Percentiles rank a stretch among this genome's conserved stretches.
These are phyloP conservation scores for Scarus forsteni DNA, from an alignment of 2,797 vertebrate genomes.

Conservation along the genomic window DNA sequence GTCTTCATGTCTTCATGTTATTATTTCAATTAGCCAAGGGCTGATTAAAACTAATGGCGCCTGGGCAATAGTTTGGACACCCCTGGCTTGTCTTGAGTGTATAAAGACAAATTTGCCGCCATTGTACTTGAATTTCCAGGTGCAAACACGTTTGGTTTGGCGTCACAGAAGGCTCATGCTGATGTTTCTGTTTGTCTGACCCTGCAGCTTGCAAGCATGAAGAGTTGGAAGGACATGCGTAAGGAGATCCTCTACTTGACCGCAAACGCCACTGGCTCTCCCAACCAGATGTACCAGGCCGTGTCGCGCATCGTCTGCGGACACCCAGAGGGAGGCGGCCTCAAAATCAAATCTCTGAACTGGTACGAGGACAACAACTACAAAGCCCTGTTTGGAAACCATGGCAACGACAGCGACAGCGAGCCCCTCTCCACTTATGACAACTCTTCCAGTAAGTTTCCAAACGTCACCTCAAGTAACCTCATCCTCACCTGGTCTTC, in stretches of 20 bases:
- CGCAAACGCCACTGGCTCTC: conserved; percentile 88
- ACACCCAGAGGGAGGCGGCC: conserved; percentile 94
- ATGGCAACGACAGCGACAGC: conserved; percentile 88
- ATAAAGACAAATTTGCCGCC: too few relatives aligned
- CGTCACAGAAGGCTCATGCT: too few relatives aligned
- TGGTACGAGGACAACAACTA: conserved; percentile 99
- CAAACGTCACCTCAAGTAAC: not conserved
- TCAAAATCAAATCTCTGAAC: conserved; percentile 99
- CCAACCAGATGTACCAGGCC: conserved; percentile 94
- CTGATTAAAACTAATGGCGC: too few relatives aligned
- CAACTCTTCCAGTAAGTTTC: conserved; percentile 93
- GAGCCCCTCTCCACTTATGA: conserved; percentile 87
- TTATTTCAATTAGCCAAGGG: too few relatives aligned
- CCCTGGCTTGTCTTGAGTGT: too few relatives aligned
- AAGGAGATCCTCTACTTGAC: conserved; percentile 94
- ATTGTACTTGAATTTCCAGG: too few relatives aligned
- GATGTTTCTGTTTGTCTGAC: too few relatives aligned
- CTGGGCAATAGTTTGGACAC: too few relatives aligned
- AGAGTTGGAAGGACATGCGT: conserved; percentile 96
- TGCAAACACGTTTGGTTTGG: too few relatives aligned
- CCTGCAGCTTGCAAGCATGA: conserved; percentile 89
- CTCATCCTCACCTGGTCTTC: not conserved
- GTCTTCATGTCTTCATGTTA: too few relatives aligned
- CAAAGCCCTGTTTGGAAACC: conserved; percentile 94
- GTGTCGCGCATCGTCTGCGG: conserved; percentile 97